A percentile compares a stretch with the other conserved stretches of the same genome.
Conservation (phyloP, 2,113 vertebrate species). For the Pteruthius melanotis region DNA sequence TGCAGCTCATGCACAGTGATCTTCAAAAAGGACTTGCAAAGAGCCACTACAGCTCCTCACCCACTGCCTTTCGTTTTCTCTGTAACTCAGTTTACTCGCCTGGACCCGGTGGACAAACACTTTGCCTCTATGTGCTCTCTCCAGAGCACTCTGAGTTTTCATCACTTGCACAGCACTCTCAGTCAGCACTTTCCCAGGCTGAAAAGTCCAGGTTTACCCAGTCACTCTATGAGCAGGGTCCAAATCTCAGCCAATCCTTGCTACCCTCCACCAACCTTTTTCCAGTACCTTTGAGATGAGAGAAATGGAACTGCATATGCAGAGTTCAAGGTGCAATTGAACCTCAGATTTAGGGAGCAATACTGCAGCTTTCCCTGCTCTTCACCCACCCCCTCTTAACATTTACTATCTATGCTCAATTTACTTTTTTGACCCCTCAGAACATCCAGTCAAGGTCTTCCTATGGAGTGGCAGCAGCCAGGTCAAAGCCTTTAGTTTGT, state of each 20-base stretch:
- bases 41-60: fast-evolving
- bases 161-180: background rate
- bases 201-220: background rate
- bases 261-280: background rate
- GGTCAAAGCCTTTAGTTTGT: background rate
- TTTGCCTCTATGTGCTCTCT: too few relatives aligned
- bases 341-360: background rate
- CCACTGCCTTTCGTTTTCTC: background rate
- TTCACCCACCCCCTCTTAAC: background rate
- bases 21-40: background rate
- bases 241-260: background rate
- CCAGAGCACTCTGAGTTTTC: background rate
- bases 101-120: background rate
- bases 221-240: background rate
- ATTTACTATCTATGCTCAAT: background rate
- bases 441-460: background rate
- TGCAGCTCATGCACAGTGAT: background rate
- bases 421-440: background rate
- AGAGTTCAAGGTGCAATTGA: background rate
- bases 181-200: background rate
- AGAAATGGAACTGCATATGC: background rate
- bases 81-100: fast-evolving
- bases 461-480: background rate
- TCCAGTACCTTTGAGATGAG: background rate
- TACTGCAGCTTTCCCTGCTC: background rate